These are phyloP conservation scores for Myanophis thanlyinensis DNA, from an alignment of 2,113 vertebrate species.

Conservation along the genomic window DNA sequence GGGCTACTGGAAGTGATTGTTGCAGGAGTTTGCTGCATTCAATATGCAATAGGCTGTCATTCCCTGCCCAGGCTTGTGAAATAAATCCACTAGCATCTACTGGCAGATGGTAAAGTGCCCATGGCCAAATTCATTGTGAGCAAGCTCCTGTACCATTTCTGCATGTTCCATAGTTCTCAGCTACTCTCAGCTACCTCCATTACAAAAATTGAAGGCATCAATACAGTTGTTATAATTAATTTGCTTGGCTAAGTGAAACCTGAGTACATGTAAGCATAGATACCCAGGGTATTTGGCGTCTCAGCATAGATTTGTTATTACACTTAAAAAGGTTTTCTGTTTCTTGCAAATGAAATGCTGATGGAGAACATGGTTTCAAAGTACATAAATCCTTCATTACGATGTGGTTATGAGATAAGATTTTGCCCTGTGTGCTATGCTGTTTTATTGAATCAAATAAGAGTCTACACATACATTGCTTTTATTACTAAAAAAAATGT, in stretches of 20 bases:
- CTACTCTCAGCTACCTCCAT: background rate
- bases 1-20: no score
- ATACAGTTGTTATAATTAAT: background rate
- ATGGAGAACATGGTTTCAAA: background rate
- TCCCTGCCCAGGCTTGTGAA: no score
- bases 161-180: background rate
- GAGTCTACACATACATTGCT: background rate
- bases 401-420: constrained; percentile 1
- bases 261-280: background rate
- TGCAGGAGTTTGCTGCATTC: no score
- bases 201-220: background rate
- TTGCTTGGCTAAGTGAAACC: background rate
- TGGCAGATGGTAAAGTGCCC: background rate
- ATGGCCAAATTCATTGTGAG: background rate
- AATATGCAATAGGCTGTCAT: no score
- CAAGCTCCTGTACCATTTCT: background rate
- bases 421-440: background rate
- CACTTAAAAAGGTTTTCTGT: accelerated
- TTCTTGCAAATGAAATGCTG: constrained; percentile 15
- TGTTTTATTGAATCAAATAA: constrained; percentile 11
- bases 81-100: background rate
- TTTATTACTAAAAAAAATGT: background rate
- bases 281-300: constrained; percentile 44
- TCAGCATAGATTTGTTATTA: background rate
- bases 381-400: background rate